Base-by-base conservation (phyloP, 2,888 invertebrate genomes). In the Eupithecia vulgata region DNA sequence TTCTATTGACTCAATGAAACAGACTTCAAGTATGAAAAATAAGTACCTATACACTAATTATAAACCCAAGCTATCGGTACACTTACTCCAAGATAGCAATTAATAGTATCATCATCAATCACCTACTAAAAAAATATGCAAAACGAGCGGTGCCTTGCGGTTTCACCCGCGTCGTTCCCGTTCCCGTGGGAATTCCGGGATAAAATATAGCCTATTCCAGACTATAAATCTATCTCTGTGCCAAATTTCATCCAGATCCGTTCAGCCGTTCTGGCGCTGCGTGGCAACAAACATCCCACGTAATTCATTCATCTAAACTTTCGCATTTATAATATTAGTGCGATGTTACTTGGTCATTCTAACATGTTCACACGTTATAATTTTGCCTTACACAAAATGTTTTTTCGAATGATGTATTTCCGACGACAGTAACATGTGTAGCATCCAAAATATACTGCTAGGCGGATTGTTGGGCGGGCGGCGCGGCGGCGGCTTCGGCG, bases 351-450 rank as follows among this genome's bases (percentile, higher is more conserved):
- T 21, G 57, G 12, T 57, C 12, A 13, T 57, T 57, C 57, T 52
- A 10, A 25, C 25, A 57, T 57, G 57, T 57, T 57, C 25, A 57
- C 57, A 57, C 21, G n/a, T 52, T 10, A 52, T 21, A n/a, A 57
- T 25, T 13, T 25, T 57, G 21, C 57, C 21, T 57, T 25, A 25
- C 57, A 57, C 57, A 25, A 25, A 21, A 13, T 21, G 12, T 10
- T 13, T 57, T 57, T 57, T 12, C 25, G 5, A 57, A 12, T 25
- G 13, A 13, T 25, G 80, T 76, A 80, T 80, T 80, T 88, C 85
- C 82, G 84, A 86, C 84, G 87, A 87, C 85, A 87, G 87, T 88
- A 89, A 90, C 88, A 90, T 89, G 87, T 90, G 90, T 89, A 88
- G 84, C 73, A 74, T 76, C 71, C 80, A 83, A 87, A 87, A 86